Evolutionary conservation across 2,113 vertebrate species (phyloP).

Genomic region (Apteryx mantelli): DNA sequence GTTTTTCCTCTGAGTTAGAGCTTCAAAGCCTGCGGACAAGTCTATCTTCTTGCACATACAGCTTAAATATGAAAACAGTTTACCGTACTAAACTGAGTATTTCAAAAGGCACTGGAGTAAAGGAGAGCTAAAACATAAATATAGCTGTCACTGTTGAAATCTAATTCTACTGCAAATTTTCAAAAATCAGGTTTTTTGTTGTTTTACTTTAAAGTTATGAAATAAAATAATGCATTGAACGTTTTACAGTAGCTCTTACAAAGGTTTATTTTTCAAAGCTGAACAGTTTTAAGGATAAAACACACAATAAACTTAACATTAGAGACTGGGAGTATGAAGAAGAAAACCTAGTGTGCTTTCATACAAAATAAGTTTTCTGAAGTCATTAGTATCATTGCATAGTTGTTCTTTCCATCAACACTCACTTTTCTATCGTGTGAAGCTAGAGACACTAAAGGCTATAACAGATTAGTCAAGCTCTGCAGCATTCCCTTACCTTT

Average conservation of each 20-base stretch:
- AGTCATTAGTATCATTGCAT: background rate
- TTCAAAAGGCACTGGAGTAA: background rate
- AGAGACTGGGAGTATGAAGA: background rate
- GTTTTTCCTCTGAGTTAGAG: background rate
- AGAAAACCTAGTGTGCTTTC: background rate
- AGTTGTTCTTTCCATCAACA: background rate
- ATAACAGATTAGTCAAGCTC: background rate
- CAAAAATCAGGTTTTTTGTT: background rate
- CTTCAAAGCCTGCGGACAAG: background rate
- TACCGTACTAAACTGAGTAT: background rate
- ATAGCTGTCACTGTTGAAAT: background rate
- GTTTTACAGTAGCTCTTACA: background rate
- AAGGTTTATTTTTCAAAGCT: background rate
- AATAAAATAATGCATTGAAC: background rate
- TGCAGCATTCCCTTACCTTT: background rate
- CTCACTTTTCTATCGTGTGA: rapidly evolving
- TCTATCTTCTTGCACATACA: background rate
- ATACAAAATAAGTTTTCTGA: background rate
- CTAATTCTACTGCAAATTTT: background rate
- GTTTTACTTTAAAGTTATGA: background rate
- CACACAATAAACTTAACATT: background rate
- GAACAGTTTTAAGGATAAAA: background rate
- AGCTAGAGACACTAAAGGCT: background rate
- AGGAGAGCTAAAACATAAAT: background rate
- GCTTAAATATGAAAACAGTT: background rate